These are phyloP conservation scores for Otocyon megalotis DNA, from an alignment of 2,113 vertebrate genomes.

Conservation along the genomic window DNA sequence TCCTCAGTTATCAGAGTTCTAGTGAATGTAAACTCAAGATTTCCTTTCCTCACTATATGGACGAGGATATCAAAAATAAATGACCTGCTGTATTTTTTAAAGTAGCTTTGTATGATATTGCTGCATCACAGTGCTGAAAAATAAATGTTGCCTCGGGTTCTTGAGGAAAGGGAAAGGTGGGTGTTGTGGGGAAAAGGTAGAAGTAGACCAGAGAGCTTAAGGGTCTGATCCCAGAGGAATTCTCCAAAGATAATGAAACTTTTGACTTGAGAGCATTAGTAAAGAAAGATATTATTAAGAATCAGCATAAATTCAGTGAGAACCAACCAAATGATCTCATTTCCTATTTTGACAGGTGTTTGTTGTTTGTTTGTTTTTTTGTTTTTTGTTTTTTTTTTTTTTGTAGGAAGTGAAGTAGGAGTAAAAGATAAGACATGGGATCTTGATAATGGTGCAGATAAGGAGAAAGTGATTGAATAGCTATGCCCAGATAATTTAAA, in stretches of 20 bases:
- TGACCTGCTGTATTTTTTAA: neutral
- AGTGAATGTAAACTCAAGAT: neutral
- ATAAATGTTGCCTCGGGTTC: neutral
- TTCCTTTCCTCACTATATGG: neutral
- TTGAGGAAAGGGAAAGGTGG: neutral
- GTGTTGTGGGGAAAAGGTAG: neutral
- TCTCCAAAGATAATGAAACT: neutral
- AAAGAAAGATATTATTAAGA: constrained; percentile 15
- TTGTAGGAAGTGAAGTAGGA: neutral
- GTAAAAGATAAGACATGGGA: constrained; percentile 21
- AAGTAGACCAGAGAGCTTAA: neutral
- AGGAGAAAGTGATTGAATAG: constrained; percentile 24
- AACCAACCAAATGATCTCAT: constrained; percentile 48
- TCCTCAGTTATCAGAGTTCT: neutral
- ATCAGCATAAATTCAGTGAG: constrained; percentile 34
- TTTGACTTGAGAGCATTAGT: neutral
- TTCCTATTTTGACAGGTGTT: constrained; percentile 57
- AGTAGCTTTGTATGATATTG: neutral
- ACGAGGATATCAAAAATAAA: neutral
- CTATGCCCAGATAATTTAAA: neutral
- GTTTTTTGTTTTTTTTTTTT: neutral
- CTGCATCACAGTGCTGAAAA: neutral
- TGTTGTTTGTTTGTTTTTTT: no score
- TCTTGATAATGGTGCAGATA: neutral
- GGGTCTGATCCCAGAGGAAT: neutral